Percentiles rank a stretch among this genome's conserved stretches.
Conservation (phyloP, 2,797 vertebrate genomes). For the Myotis vivesi region DNA sequence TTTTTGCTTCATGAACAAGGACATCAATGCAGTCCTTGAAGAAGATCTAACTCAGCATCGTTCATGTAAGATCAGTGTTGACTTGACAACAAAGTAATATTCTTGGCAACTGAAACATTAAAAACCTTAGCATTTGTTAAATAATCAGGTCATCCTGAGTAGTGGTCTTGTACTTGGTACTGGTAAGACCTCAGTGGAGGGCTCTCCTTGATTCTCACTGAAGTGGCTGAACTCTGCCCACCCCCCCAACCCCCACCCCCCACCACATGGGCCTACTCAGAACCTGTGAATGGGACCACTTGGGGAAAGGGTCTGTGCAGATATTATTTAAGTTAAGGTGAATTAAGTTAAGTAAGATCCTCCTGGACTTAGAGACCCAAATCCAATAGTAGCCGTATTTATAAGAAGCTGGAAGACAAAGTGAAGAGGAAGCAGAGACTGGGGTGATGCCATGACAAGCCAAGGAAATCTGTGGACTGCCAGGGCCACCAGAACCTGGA, state of each 20-base stretch:
- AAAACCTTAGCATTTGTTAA: not conserved
- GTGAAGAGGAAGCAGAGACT: not conserved
- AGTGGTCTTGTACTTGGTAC: not conserved
- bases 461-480: not conserved
- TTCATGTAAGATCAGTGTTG: not conserved
- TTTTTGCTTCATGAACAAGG: not conserved
- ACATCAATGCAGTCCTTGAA: not conserved
- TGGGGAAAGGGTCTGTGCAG: not conserved
- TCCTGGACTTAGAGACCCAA: not conserved
- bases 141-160: not conserved
- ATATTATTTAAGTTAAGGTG: not conserved
- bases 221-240: not conserved
- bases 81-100: not conserved
- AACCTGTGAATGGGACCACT: not conserved
- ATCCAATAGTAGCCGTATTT: not conserved
- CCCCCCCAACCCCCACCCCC: accelerated
- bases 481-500: not conserved
- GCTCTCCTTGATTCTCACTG: not conserved
- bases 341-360: not conserved
- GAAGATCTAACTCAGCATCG: not conserved
- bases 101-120: not conserved
- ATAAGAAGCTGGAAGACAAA: not conserved
- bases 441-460: not conserved
- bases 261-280: not conserved
- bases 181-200: not conserved